These are phyloP conservation scores for Spondyliosoma cantharus DNA, from an alignment of 2,797 vertebrate species.

Conservation along the genomic window DNA sequence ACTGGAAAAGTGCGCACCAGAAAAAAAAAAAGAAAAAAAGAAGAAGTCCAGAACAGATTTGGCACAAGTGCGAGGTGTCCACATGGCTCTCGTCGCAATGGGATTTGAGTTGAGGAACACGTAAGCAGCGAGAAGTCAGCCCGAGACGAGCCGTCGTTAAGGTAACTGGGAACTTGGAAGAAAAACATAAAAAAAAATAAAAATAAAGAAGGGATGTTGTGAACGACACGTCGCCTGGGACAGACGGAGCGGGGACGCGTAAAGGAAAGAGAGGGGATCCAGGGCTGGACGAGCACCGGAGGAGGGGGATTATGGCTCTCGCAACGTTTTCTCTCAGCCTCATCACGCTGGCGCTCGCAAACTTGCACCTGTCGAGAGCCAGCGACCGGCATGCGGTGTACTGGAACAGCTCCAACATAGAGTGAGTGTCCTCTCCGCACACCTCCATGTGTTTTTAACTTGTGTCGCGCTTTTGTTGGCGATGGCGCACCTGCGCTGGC, in stretches of 20 bases:
- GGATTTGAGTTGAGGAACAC: slow-evolving; percentile 76
- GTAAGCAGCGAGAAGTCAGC: slow-evolving; percentile 60
- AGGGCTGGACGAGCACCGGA: slow-evolving; percentile 58
- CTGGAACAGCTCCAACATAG: slow-evolving; percentile 85
- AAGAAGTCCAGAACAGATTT: slow-evolving; percentile 29
- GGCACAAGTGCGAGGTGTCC: slow-evolving; percentile 53
- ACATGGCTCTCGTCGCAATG: slow-evolving; percentile 65
- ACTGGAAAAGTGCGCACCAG: slow-evolving; percentile 63
- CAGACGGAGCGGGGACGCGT: slow-evolving; percentile 65
- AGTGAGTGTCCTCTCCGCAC: slow-evolving; percentile 73
- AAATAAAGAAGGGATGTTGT: slow-evolving; percentile 76
- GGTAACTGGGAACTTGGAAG: slow-evolving; percentile 65
- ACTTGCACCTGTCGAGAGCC: slow-evolving; percentile 79
- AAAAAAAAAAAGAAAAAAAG: not conserved
- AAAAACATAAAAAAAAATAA: too few species aligned
- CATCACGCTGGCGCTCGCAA: slow-evolving; percentile 79
- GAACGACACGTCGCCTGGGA: slow-evolving; percentile 61
- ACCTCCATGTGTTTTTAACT: not conserved
- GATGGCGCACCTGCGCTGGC: slow-evolving; percentile 48
- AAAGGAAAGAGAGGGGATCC: slow-evolving; percentile 55
- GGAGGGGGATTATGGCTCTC: slow-evolving; percentile 80
- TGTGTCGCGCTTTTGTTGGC: slow-evolving; percentile 24
- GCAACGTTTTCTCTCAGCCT: slow-evolving; percentile 79
- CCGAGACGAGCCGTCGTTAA: slow-evolving; percentile 32
- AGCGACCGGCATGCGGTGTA: slow-evolving; percentile 84